These are phyloP conservation scores for Margaritifera margaritifera DNA, from an alignment of 2,888 invertebrate species.

Conservation along the genomic window DNA sequence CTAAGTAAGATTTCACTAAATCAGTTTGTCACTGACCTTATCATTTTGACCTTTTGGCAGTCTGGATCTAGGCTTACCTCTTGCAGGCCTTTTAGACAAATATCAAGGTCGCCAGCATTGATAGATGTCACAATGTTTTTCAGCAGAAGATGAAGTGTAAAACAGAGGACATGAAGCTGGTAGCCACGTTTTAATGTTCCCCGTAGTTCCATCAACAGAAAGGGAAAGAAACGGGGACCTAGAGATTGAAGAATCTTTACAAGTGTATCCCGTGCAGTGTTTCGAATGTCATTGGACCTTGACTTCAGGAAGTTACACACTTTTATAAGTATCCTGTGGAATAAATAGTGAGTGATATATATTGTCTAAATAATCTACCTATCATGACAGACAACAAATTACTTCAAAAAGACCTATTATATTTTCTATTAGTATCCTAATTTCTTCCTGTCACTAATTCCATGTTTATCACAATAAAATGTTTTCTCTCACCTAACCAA, in stretches of 20 bases:
- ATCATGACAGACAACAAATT: too few species aligned
- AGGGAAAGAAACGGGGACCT: constrained; percentile 86
- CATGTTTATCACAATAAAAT: too few species aligned
- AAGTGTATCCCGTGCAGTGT: constrained; percentile 90
- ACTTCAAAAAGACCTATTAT: too few species aligned
- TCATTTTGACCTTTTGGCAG: constrained; percentile 1
- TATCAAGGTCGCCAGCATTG: constrained; percentile 85
- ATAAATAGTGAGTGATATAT: constrained; percentile 1
- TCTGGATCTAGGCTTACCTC: constrained; percentile 76
- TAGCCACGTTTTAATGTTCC: constrained; percentile 89
- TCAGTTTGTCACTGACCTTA: constrained; percentile 2
- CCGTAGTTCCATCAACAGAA: constrained; percentile 86
- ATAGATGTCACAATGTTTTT: constrained; percentile 82
- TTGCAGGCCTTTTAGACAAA: constrained; percentile 83
- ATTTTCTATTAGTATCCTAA: too few species aligned
- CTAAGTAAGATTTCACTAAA: too few species aligned
- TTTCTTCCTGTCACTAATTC: too few species aligned
- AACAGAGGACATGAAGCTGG: constrained; percentile 91
- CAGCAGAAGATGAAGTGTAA: constrained; percentile 88
- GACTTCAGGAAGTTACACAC: constrained; percentile 93
- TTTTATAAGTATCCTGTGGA: constrained; percentile 76
- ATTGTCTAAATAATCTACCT: background rate
- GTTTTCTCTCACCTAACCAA: too few species aligned
- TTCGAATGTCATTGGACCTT: constrained; percentile 88
- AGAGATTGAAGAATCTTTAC: constrained; percentile 90